Base-by-base conservation (phyloP, 2,888 invertebrate genomes). In the Pollenia angustigena region DNA sequence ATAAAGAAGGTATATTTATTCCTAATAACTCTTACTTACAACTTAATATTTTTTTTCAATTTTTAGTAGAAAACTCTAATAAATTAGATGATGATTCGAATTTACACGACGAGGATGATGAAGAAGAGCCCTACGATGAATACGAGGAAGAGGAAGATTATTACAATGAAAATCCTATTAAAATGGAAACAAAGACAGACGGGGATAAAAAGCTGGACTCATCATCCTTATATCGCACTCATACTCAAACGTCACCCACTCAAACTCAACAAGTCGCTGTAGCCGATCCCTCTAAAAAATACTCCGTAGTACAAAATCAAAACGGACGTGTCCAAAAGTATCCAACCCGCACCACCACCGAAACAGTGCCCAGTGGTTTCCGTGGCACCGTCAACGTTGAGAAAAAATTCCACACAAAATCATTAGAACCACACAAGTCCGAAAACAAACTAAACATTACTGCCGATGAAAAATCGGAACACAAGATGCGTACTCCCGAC, bases 81-180 rank as follows among this genome's bases (percentile, higher is more conserved):
- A 91, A 91, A 74, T n/a, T 85, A 8, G 90, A 89, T n/a, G 75
- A 89, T 11, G 88, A 87, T 71, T 83, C 83, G 23, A 7, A 85
- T 18, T n/a, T 72, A 16, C 92, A 94, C 16, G 93, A 94, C 42
- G 94, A 95, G 68, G 95, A 95, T 80, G 94, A 95, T 12, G 95
- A 95, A 88, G 95, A 95, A 18, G 91, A 91, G 9, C 90, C 90
- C 4, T 90, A 90, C 11, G 92, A 92, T 79, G 93, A 93, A 81
- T 93, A 93, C 52, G 93, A 96, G 56, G 95, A 95, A 68, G 94
- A 95, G 9, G 95, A 95, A 88, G 95, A 95, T 69, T 95, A 95
- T 88, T 95, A 95, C 85, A 94, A 94, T 89, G 92, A 94, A 88
- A 93, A 91, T 72, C 90, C 91, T 0, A 88, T 91, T 0, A 92